Base-by-base conservation (phyloP, 2,888 invertebrate genomes). In the Mamestra brassicae region DNA sequence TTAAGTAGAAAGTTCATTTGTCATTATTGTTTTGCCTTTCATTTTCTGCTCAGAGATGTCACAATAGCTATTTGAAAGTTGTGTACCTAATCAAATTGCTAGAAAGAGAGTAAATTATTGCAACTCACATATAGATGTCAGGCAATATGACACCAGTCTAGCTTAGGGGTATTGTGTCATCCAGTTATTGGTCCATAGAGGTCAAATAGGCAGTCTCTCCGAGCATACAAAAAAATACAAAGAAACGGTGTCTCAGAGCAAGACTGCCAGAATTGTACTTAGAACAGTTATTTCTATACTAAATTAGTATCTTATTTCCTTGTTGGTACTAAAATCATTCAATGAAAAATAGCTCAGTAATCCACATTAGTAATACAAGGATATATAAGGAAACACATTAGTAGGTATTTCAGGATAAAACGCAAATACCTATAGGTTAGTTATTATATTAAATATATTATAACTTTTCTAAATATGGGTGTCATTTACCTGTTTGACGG, bases 391-490 rank as follows among this genome's bases (percentile, higher is more conserved):
- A 57, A 45, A n/a, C 10, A 52, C 26, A n/a, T 34, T 52, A 15
- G 58, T 26, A 26, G 26, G 26, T 26, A 26, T 26, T 26, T 26
- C 26, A 26, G 26, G 26, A 26, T 26, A 26, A 26, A 26, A 26
- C 26, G 26, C 47, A 36, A 36, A 17, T 54, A 36, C 26, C n/a
- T 42, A 38, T 34, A 15, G n/a, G 13, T 15, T 52, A n/a, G 15
- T 47, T 34, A 61, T 26, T 38, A 26, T 55, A 34, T n/a, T 26
- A 38, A 26, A 50, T 11, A 42, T 17, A 42, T 15, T 26, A 3
- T n/a, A 62, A 26, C 1, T 36, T 63, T 17, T 61, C 34, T 81
- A 81, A 85, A 76, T 70, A 68, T 76, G 64, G 64, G 54, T 81
- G 70, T 58, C 42, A 63, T n/a, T 84, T 81, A 76, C 70, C 70